Base-by-base conservation (phyloP, 2,888 invertebrate species). In the Cerastoderma edule region DNA sequence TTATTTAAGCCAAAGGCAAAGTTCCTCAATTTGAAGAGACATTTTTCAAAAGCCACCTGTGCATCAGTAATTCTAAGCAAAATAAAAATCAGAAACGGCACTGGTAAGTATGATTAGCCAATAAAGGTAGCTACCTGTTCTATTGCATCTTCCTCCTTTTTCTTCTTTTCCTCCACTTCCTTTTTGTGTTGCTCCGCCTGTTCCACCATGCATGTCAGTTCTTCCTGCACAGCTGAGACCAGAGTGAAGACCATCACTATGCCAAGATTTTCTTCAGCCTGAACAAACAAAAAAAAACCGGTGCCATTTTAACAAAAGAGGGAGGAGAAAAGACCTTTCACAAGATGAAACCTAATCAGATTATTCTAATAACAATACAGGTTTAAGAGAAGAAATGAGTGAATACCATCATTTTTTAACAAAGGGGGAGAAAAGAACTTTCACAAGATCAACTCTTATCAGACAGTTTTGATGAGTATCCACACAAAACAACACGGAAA, bases 221-320 rank as follows among this genome's bases (percentile, higher is more conserved):
- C 97, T 93, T 99, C 98, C 91, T 98, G 97, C 3, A 97, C 96
- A 28, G 96, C 95, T 48, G 98, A 97, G 13, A 99, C 98, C 87
- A 99, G 93, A 30, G 98, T 98, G 92, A 99, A 99, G 53, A 99
- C 95, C 98, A 99, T 98, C 46, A 97, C 99, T 96, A 97, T 98
- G 1, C 99, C 99, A 67, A 99, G 91, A 93, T 98, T 98, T 91
- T 97, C 97, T 81, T 95, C 94, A 72, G 96, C 96, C 95, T 91
- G 81, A 1, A 72, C 69, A 33, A n/a, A 60, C 6, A 2, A 28
- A 3, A 2, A 22, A 8, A 24, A 8, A 3, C 19, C 46, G n/a
- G 2, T 46, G 16, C 19, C 46, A 46, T 16, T 2, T n/a, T 19
- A 46, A 46, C 16, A 1, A 19, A 16, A 46, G 5, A 46, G 10